Conservation (phyloP, 2,888 invertebrate genomes). For the Aricia artaxerxes region DNA sequence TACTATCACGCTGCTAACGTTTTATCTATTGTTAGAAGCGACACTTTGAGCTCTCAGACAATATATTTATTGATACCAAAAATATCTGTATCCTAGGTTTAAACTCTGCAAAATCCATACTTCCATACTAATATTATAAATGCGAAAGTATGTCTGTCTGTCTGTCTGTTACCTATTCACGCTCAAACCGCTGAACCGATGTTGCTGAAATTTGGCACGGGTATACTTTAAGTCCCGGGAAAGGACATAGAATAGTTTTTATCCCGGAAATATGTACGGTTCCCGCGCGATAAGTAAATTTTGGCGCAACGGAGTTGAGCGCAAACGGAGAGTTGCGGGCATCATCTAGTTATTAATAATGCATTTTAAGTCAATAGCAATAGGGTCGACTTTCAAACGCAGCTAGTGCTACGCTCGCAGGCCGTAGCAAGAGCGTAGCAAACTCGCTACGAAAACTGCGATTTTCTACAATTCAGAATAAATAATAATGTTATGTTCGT, state of each 20-base stretch:
- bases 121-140: too few species aligned
- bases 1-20: constrained; percentile 4
- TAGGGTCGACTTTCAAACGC: background rate
- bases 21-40: background rate
- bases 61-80: background rate
- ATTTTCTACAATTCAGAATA: background rate
- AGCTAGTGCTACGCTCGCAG: constrained; percentile 13
- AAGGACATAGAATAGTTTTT: too few species aligned
- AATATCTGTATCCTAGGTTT: background rate
- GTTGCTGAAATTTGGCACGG: too few species aligned
- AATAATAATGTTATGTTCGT: background rate
- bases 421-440: background rate
- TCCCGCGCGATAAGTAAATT: too few species aligned
- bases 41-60: background rate
- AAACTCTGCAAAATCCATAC: background rate
- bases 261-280: too few species aligned
- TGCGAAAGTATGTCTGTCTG: too few species aligned
- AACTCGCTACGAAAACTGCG: background rate
- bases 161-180: too few species aligned
- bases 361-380: background rate
- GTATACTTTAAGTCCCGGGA: too few species aligned
- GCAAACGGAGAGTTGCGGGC: too few species aligned
- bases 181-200: too few species aligned
- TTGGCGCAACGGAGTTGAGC: too few species aligned
- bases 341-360: background rate